These are phyloP conservation scores for Acrossocheilus wenchowensis DNA, from an alignment of 2,797 vertebrate species.

Conservation along the genomic window DNA sequence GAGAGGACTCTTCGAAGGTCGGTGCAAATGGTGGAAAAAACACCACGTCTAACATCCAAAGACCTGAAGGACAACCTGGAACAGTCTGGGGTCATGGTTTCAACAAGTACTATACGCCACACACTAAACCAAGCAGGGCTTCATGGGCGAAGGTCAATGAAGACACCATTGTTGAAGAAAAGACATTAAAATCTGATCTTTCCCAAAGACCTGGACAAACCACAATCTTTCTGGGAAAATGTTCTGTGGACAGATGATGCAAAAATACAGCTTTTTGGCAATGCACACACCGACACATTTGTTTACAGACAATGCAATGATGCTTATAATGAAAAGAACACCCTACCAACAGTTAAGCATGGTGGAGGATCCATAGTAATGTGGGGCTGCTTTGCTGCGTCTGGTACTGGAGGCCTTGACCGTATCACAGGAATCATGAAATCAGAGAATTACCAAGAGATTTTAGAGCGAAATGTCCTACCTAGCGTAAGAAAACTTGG, in stretches of 20 bases:
- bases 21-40: conserved; percentile 38
- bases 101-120: background rate
- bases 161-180: conserved; percentile 24
- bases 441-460: conserved; percentile 22
- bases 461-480: conserved; percentile 31
- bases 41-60: conserved; percentile 33
- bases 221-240: conserved; percentile 20
- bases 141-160: conserved; percentile 42
- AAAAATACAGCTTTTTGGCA: conserved; percentile 38
- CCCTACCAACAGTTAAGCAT: conserved; percentile 30
- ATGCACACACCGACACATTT: conserved; percentile 6
- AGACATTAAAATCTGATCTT: conserved; percentile 19
- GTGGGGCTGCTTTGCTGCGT: background rate
- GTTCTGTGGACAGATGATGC: conserved; percentile 12
- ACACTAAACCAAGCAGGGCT: conserved; percentile 36
- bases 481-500: conserved; percentile 31
- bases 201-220: conserved; percentile 22
- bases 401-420: conserved; percentile 27
- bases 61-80: conserved; percentile 34
- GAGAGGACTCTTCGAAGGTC: conserved; percentile 24
- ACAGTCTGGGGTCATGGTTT: background rate
- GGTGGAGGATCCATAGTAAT: conserved; percentile 32
- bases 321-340: conserved; percentile 39
- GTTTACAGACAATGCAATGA: conserved; percentile 24
- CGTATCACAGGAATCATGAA: conserved; percentile 31